These are phyloP conservation scores for Anticlea derivata DNA, from an alignment of 2,888 invertebrate species.

Conservation along the genomic window DNA sequence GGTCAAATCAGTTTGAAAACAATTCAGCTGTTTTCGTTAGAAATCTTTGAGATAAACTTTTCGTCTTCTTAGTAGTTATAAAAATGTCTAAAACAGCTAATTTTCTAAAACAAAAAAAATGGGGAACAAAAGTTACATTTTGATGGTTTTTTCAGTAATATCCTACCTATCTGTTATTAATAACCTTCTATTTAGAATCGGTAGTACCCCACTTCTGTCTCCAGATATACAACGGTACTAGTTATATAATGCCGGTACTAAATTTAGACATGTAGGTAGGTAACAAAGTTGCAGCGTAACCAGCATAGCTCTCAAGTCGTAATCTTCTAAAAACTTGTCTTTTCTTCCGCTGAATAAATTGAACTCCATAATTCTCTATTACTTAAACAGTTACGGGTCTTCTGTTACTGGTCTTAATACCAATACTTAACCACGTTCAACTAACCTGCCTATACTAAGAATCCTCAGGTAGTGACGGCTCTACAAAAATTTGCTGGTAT, in stretches of 20 bases:
- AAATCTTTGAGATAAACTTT: no score
- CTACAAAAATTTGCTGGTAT: slow-evolving; percentile 4
- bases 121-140: no score
- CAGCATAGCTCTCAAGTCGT: slow-evolving; percentile 36
- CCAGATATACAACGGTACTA: no score
- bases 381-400: slow-evolving; percentile 36
- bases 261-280: slow-evolving; percentile 21
- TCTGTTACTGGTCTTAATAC: slow-evolving; percentile 16
- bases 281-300: slow-evolving; percentile 31
- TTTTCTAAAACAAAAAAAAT: no score
- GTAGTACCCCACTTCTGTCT: no score
- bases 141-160: no score
- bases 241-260: slow-evolving; percentile 9
- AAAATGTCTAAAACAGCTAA: no score
- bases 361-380: slow-evolving; percentile 38
- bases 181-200: no score
- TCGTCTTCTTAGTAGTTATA: no score
- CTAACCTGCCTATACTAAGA: slow-evolving; percentile 8
- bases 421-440: slow-evolving; percentile 9
- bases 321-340: slow-evolving; percentile 50
- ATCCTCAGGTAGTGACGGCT: background rate
- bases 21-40: no score
- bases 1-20: no score
- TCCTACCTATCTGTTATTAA: no score
- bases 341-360: slow-evolving; percentile 42